Conservation (phyloP, 1,140 invertebrate genomes). For the Pseudomyrmex dendroicus region DNA sequence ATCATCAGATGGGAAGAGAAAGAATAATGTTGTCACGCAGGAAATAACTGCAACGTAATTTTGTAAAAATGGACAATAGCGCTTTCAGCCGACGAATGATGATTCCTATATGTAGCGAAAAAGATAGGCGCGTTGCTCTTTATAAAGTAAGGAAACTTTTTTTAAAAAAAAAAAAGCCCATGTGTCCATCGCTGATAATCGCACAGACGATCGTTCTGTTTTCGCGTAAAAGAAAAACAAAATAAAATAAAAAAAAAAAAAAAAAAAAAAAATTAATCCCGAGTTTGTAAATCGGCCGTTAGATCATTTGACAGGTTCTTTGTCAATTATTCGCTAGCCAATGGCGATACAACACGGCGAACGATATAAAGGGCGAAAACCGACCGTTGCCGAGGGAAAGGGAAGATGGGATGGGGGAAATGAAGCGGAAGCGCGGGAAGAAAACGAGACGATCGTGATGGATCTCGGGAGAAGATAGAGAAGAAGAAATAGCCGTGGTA, state of each 20-base stretch:
- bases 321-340: slow-evolving; percentile 80
- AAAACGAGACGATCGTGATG: slow-evolving; percentile 53
- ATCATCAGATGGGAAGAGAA: background rate
- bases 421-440: slow-evolving; percentile 29
- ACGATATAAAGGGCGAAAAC: slow-evolving; percentile 41
- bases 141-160: slow-evolving; percentile 17
- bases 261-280: too few species aligned
- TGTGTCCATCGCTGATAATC: slow-evolving; percentile 42
- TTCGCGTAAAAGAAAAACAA: background rate
- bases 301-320: slow-evolving; percentile 71
- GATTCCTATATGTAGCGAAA: slow-evolving; percentile 41
- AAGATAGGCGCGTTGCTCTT: slow-evolving; percentile 37
- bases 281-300: slow-evolving; percentile 27
- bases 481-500: slow-evolving; percentile 37
- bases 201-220: slow-evolving; percentile 46
- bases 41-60: slow-evolving; percentile 27
- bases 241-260: too few species aligned
- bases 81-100: slow-evolving; percentile 44
- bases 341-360: slow-evolving; percentile 64
- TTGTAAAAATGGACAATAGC: slow-evolving; percentile 58
- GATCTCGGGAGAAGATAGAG: slow-evolving; percentile 58
- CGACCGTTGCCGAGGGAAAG: slow-evolving; percentile 8
- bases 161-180: background rate
- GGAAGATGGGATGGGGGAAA: slow-evolving; percentile 34
- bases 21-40: slow-evolving; percentile 7